Evolutionary conservation across 30 jellyfish, hydroid and myxozoan species (phyloP), one percentile per base, ranked within the genome.

Genomic region (Cassiopea andromeda): DNA sequence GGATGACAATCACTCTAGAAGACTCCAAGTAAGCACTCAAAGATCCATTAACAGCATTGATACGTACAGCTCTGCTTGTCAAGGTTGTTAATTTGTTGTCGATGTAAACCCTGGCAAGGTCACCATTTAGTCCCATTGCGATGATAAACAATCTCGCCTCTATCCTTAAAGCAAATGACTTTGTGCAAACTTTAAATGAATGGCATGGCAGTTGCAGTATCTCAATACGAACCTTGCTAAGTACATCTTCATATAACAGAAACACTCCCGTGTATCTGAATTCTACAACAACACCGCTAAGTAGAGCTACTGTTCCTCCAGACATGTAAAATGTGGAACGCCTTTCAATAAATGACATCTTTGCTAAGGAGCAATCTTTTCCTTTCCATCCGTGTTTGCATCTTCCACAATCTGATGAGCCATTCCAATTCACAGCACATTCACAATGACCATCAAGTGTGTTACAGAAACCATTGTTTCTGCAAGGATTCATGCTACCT

Each of bases 301-400:
- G 69, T 14, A 88, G 75, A 61, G 73, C 59, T 18, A 88, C 46
- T 44, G 77, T 79, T 44, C 90, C 83, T 19, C 95, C 86, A 7
- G 78, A 88, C 1, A 78, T 38, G n/a, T 48, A 69, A 47, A 50
- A 27, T 16, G 64, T 68, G n/a, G 44, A 16, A 7, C 61, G 44
- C 1, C 60, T 10, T 18, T 27, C 18, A n/a, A 8, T 38, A 12
- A 54, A 46, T 48, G 85, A 16, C 49, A 71, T 8, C 15, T 46
- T 47, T 15, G 95, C 81, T 7, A 88, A 19, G 69, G 95, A 78
- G 76, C 95, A 88, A 18, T 88, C 95, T 68, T 45, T 50, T 0
- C 95, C 95, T n/a, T 46, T 45, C 95, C 95, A 88, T 12, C 91
- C 95, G 9, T 7, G 57, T 44, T 49, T 69, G 69, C 95, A 88